These are phyloP conservation scores for Colletes latitarsis DNA, from an alignment of 1,140 invertebrate genomes.

Conservation along the genomic window DNA sequence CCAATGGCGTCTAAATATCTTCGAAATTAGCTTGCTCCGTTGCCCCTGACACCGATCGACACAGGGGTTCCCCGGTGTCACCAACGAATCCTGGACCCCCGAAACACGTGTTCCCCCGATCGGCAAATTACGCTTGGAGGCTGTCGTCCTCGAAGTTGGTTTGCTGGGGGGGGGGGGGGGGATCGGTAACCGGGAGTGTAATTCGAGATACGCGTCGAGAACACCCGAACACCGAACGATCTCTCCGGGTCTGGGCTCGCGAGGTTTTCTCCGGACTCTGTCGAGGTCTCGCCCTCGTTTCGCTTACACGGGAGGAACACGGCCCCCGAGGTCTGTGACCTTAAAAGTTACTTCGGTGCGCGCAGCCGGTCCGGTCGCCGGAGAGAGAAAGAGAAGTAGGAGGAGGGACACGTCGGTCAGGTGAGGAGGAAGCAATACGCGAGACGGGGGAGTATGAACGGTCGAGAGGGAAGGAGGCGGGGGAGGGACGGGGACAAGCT, in stretches of 20 bases:
- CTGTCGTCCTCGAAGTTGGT: not conserved
- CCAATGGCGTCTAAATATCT: too few species aligned
- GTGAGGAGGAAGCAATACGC: slow-evolving; percentile 28
- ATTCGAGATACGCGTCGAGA: slow-evolving; percentile 37
- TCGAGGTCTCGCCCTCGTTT: slow-evolving; percentile 65
- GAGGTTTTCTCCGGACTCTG: slow-evolving; percentile 47
- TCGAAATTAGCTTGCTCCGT: too few species aligned
- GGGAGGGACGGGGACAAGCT: slow-evolving; percentile 54
- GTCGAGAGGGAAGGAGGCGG: not conserved
- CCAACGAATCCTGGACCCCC: not conserved
- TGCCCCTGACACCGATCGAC: not conserved
- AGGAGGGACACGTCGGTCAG: slow-evolving; percentile 11
- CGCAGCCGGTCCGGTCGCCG: slow-evolving; percentile 30
- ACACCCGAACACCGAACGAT: slow-evolving; percentile 4
- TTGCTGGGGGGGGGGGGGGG: not conserved
- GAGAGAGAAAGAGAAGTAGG: slow-evolving; percentile 26
- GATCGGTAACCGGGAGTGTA: slow-evolving; percentile 40
- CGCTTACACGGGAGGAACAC: slow-evolving; percentile 27
- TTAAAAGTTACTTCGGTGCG: slow-evolving; percentile 59
- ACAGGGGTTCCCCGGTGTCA: not conserved
- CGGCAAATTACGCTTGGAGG: not conserved
- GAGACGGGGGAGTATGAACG: not conserved
- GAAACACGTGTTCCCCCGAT: slow-evolving; percentile 2
- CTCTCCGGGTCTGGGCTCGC: not conserved
- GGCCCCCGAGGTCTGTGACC: slow-evolving; percentile 59